Evolutionary conservation across 2,888 invertebrate genomes (phyloP).

Genomic region (Calameuta pallipes): DNA sequence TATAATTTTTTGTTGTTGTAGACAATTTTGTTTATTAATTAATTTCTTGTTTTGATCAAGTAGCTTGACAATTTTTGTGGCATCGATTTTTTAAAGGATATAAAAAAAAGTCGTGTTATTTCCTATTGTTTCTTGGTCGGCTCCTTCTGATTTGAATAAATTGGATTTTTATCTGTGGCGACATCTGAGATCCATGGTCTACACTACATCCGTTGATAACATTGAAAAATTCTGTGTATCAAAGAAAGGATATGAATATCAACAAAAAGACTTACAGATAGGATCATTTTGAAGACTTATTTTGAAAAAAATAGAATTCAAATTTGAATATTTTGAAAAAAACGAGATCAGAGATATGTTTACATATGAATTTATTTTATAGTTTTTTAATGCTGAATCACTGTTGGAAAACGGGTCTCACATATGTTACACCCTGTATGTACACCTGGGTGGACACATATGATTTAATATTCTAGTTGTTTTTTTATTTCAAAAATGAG

Average conservation of each 20-base stretch:
- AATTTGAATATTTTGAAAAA: too few species aligned
- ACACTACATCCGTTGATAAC: background rate
- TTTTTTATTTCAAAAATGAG: background rate
- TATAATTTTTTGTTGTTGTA: background rate
- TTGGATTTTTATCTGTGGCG: too few species aligned
- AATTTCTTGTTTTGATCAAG: background rate
- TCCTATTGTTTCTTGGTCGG: too few species aligned
- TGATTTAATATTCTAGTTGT: background rate
- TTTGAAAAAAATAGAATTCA: too few species aligned
- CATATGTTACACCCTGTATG: background rate
- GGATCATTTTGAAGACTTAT: background rate
- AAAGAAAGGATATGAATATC: background rate
- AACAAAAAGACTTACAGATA: background rate
- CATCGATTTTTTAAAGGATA: too few species aligned
- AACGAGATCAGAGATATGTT: too few species aligned
- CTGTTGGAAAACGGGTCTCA: background rate
- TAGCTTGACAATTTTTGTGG: too few species aligned
- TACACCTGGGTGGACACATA: background rate
- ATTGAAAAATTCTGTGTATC: background rate
- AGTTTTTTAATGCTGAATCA: background rate
- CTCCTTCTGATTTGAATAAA: background rate
- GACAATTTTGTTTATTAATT: background rate
- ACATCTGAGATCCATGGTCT: background rate
- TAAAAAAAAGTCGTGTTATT: too few species aligned
- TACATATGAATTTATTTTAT: background rate